Evolutionary conservation across 2,797 vertebrate genomes (phyloP).

Genomic region (Buphagus erythrorhynchus): DNA sequence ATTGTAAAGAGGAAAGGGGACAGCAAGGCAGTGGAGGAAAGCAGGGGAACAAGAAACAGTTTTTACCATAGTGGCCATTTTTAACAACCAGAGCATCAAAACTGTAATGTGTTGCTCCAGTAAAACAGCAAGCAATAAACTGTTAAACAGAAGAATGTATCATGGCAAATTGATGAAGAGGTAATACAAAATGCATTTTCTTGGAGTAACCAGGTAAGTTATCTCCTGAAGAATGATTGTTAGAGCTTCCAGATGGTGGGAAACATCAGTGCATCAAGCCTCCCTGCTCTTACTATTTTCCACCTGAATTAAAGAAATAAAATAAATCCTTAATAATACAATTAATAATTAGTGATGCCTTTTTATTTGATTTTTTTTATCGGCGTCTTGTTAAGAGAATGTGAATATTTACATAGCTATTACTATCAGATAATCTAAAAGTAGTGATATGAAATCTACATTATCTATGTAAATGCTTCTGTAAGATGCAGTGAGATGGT

Average conservation of each 20-base stretch:
- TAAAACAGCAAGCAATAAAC: slow-evolving; percentile 4
- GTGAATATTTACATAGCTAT: neutral
- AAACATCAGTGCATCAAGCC: neutral
- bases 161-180: neutral
- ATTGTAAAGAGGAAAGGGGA: neutral
- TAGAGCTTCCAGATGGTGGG: neutral
- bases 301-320: neutral
- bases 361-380: neutral
- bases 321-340: neutral
- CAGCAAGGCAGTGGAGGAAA: neutral
- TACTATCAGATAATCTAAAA: slow-evolving; percentile 18
- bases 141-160: neutral
- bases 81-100: neutral
- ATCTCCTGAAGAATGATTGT: slow-evolving; percentile 19
- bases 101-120: neutral
- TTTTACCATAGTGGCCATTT: neutral
- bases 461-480: slow-evolving; percentile 33
- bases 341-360: neutral
- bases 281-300: neutral
- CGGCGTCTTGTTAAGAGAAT: neutral
- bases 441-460: slow-evolving; percentile 26
- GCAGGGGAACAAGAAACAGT: neutral
- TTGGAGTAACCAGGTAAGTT: neutral
- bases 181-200: neutral
- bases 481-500: slow-evolving; percentile 21